Conservation (phyloP, 1,140 invertebrate genomes). For the Trypoxylus dichotomus region DNA sequence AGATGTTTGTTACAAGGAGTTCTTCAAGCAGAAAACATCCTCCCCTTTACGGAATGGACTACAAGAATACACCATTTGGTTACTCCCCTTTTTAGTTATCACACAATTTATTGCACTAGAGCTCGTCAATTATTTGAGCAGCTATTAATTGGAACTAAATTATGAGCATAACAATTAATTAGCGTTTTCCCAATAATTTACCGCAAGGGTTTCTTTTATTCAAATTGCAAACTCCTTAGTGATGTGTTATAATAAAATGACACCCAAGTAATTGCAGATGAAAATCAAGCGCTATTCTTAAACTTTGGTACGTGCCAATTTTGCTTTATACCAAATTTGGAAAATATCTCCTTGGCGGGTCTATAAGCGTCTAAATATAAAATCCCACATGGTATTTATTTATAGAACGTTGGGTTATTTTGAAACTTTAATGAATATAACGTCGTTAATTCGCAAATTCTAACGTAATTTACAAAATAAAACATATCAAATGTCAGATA, state of each 20-base stretch:
- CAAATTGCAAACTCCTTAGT: background rate
- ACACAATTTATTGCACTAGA: background rate
- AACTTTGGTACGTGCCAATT: background rate
- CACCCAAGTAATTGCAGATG: background rate
- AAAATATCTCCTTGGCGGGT: background rate
- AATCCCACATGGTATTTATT: slow-evolving; percentile 33
- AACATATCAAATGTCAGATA: slow-evolving; percentile 31
- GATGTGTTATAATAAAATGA: background rate
- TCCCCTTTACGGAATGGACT: background rate
- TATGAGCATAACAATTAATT: too few species aligned
- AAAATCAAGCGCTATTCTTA: background rate
- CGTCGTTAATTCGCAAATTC: slow-evolving; percentile 25
- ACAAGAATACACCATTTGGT: background rate
- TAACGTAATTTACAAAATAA: slow-evolving; percentile 32
- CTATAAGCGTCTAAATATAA: slow-evolving; percentile 21
- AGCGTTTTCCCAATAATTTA: too few species aligned
- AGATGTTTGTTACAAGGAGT: background rate
- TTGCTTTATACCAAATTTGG: slow-evolving; percentile 17
- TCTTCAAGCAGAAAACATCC: background rate
- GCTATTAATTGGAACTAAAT: too few species aligned
- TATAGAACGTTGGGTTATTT: slow-evolving; percentile 13
- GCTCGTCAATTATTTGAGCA: background rate
- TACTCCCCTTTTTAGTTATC: slow-evolving; percentile 5
- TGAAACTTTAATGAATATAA: background rate
- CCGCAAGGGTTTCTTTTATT: background rate